Percentiles rank a stretch among this genome's conserved stretches.
Conservation (phyloP, 2,113 vertebrate genomes). For the Oophaga pumilio region DNA sequence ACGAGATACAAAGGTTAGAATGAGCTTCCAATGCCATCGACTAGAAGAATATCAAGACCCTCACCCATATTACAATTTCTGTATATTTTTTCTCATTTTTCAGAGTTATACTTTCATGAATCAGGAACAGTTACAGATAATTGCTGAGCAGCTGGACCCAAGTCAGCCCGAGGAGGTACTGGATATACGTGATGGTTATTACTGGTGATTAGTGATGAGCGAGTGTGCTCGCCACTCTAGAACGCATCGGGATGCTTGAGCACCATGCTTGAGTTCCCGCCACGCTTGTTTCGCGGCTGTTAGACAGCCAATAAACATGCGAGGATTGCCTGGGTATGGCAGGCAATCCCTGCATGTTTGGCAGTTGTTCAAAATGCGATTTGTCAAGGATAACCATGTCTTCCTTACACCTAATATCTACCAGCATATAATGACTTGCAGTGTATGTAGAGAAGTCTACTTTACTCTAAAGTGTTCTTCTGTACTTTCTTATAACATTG, state of each 20-base stretch:
- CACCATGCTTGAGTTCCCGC: no score
- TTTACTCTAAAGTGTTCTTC: no score
- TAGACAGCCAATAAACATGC: no score
- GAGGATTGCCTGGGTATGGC: no score
- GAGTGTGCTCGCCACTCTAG: no score
- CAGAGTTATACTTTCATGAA: constrained; percentile 92
- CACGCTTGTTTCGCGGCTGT: no score
- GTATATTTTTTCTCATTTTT: constrained; percentile 48
- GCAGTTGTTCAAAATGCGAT: neutral
- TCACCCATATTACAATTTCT: neutral
- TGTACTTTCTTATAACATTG: no score
- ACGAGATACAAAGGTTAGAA: no score
- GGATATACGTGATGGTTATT: neutral
- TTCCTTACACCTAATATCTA: neutral
- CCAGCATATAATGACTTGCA: neutral
- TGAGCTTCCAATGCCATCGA: neutral
- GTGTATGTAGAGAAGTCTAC: neutral
- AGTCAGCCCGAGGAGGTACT: constrained; percentile 86
- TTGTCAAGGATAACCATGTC: neutral
- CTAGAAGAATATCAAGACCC: neutral
- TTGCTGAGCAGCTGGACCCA: constrained; percentile 85
- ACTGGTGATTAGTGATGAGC: neutral
- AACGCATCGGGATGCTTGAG: no score
- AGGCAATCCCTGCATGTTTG: no score
- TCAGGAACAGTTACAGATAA: constrained; percentile 89